Conservation (phyloP, 2,113 vertebrate species). For the Rhinoderma darwinii region DNA sequence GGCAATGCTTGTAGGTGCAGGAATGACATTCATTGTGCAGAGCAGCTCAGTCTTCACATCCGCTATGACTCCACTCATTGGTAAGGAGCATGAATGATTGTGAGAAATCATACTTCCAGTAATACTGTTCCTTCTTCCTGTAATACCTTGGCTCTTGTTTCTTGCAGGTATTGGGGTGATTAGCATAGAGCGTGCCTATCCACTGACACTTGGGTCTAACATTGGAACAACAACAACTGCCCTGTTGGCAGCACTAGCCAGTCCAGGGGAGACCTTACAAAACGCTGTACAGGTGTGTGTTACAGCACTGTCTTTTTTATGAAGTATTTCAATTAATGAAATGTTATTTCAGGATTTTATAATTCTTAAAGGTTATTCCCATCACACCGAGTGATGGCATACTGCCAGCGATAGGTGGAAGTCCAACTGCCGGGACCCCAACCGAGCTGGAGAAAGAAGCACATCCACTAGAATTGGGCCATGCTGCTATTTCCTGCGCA, state of each 20-base stretch:
- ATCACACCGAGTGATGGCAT: too few relatives aligned
- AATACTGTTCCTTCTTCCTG: neutral
- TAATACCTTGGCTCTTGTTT: neutral
- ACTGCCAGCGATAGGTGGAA: too few relatives aligned
- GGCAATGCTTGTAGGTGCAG: constrained; percentile 90
- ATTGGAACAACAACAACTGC: constrained; percentile 98
- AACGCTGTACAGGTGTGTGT: constrained; percentile 87
- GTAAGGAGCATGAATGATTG: constrained; percentile 73
- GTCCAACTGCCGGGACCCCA: too few relatives aligned
- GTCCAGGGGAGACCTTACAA: constrained; percentile 82
- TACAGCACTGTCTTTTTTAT: neutral
- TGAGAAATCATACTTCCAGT: neutral
- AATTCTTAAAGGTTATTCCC: neutral
- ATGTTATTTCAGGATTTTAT: neutral
- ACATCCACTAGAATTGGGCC: too few relatives aligned
- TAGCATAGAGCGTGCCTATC: constrained; percentile 91
- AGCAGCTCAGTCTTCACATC: constrained; percentile 98
- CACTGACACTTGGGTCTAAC: constrained; percentile 92
- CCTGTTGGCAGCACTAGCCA: constrained; percentile 91
- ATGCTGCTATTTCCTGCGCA: too few relatives aligned
- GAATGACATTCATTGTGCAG: constrained; percentile 96
- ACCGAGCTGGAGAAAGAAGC: too few relatives aligned
- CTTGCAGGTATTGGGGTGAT: constrained; percentile 90
- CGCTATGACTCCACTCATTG: constrained; percentile 93
- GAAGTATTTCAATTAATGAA: neutral